phyloP scores from a whole-genome alignment of 1,140 invertebrate genomes.

The Scylla paramamosain region DNA sequence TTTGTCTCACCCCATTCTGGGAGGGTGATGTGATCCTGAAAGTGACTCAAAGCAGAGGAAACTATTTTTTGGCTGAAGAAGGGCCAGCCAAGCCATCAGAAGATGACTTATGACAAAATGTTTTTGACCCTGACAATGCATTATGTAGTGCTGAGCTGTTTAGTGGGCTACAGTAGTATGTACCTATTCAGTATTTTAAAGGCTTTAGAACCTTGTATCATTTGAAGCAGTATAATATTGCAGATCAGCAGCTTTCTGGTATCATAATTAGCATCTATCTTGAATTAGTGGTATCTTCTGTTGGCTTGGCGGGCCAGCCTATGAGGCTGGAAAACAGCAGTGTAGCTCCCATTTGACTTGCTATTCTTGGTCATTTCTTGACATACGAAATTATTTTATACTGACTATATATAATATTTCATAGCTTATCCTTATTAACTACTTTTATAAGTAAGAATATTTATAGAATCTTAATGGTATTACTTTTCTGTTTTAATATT shows the following conservation, averaged over 20 bases:
- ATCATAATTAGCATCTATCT: neutral
- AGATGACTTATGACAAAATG: slow-evolving; percentile 60
- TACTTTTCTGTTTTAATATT: neutral
- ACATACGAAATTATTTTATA: neutral
- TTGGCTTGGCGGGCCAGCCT: slow-evolving; percentile 67
- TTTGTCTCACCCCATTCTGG: slow-evolving; percentile 31
- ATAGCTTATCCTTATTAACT: too few relatives aligned
- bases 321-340: slow-evolving; percentile 65
- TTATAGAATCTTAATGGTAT: neutral
- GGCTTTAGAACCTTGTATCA: neutral
- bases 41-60: slow-evolving; percentile 41
- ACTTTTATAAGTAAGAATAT: neutral
- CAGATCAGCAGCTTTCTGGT: neutral
- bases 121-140: slow-evolving; percentile 43
- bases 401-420: neutral
- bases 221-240: neutral
- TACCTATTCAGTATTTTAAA: slow-evolving; percentile 40
- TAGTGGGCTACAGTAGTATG: slow-evolving; percentile 37
- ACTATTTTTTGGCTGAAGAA: slow-evolving; percentile 53
- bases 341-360: slow-evolving; percentile 39
- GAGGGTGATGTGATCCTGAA: slow-evolving; percentile 23
- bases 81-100: slow-evolving; percentile 73
- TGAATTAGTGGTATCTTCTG: slow-evolving; percentile 49
- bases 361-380: neutral
- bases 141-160: slow-evolving; percentile 56